Evolutionary conservation across 2,797 vertebrate species (phyloP).

Genomic region (Siniperca obscura): DNA sequence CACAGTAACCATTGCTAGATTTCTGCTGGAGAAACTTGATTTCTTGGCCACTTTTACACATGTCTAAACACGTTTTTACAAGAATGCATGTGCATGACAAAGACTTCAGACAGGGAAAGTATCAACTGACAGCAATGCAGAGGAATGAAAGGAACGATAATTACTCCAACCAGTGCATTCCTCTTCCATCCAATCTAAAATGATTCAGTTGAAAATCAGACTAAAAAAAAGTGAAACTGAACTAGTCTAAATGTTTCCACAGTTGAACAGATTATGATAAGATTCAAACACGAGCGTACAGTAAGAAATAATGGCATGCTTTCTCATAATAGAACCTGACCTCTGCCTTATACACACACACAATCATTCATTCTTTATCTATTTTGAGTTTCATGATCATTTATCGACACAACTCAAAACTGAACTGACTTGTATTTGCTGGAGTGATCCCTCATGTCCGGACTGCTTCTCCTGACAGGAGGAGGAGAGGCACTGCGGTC

Average conservation of each 20-base stretch:
- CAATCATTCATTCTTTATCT: too few relatives aligned
- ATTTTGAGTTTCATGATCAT: too few relatives aligned
- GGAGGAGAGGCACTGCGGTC: slow-evolving; percentile 80
- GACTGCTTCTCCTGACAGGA: slow-evolving; percentile 58
- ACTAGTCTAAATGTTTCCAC: neutral
- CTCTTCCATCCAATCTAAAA: neutral
- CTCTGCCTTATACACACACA: neutral
- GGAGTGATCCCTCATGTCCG: slow-evolving; percentile 68
- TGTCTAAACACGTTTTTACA: neutral
- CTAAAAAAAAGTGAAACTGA: neutral
- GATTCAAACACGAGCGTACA: neutral
- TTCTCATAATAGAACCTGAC: neutral
- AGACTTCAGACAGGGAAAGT: neutral
- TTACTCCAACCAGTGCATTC: neutral
- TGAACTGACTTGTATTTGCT: slow-evolving; percentile 82
- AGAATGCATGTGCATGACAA: neutral
- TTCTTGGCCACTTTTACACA: neutral
- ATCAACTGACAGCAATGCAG: neutral
- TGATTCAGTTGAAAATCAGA: neutral
- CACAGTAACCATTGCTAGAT: neutral
- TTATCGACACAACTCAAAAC: neutral
- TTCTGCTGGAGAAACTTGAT: neutral
- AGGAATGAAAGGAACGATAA: neutral
- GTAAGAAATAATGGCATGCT: neutral
- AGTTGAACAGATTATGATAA: neutral